Conservation (phyloP, 2,888 invertebrate genomes). For the Tanytarsus gracilentus region DNA sequence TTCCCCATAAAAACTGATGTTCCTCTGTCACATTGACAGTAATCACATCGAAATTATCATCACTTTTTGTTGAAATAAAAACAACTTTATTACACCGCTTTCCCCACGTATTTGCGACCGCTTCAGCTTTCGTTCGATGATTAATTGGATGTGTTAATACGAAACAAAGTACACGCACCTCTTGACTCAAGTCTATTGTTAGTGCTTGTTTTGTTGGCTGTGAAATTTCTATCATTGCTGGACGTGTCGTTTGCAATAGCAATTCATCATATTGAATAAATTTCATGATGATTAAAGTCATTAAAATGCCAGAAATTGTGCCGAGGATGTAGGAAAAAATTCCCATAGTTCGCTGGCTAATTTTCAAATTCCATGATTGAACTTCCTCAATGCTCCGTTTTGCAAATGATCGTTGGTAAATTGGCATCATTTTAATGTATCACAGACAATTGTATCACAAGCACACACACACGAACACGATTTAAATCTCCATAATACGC, state of each 20-base stretch:
- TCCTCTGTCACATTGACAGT: slow-evolving; percentile 73
- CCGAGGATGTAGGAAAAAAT: slow-evolving; percentile 1
- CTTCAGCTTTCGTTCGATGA: slow-evolving; percentile 1
- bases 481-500: too few relatives aligned
- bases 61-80: slow-evolving; percentile 68
- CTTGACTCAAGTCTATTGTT: background rate
- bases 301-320: background rate
- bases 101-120: slow-evolving; percentile 60
- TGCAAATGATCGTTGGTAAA: too few relatives aligned
- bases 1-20: slow-evolving; percentile 79
- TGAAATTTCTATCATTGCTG: background rate
- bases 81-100: slow-evolving; percentile 69
- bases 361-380: background rate
- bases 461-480: too few relatives aligned
- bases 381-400: background rate
- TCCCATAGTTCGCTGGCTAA: background rate
- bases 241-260: slow-evolving; percentile 3
- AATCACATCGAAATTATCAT: slow-evolving; percentile 61
- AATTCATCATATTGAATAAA: slow-evolving; percentile 6
- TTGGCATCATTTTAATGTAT: too few relatives aligned
- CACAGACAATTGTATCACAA: too few relatives aligned
- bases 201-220: background rate
- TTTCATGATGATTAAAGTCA: background rate
- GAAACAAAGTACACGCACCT: slow-evolving; percentile 1
- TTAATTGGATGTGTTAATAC: background rate